Conservation (phyloP, 2,113 vertebrate genomes). For the Cynoglossus semilaevis region DNA sequence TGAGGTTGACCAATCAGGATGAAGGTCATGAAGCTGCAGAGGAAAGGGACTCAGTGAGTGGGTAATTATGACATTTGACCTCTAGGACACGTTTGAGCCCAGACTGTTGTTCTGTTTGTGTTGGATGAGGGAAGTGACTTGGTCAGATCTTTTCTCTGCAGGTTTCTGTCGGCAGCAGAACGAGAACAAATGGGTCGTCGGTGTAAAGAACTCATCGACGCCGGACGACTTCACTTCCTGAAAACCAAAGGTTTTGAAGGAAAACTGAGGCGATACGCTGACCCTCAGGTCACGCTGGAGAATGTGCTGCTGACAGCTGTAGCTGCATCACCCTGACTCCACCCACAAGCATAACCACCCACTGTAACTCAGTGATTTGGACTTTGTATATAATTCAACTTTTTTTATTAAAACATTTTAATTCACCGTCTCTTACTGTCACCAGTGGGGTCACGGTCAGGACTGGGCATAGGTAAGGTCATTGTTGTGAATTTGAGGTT, state of each 20-base stretch:
- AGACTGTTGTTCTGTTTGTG: too few species aligned
- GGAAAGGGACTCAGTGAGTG: conserved; percentile 51
- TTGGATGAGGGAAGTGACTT: too few species aligned
- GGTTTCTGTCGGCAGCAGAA: conserved; percentile 78
- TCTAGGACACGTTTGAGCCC: too few species aligned
- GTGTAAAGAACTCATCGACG: conserved; percentile 89
- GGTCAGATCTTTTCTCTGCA: conserved; percentile 39
- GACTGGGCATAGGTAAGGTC: too few species aligned
- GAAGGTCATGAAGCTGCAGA: conserved; percentile 70
- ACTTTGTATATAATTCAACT: neutral
- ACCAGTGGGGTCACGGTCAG: neutral
- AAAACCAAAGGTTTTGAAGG: conserved; percentile 76
- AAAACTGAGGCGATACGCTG: conserved; percentile 78
- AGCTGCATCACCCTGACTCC: conserved; percentile 19
- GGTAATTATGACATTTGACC: conserved; percentile 65
- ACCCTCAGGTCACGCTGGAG: conserved; percentile 84
- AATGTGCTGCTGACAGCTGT: conserved; percentile 91
- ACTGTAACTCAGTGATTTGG: neutral
- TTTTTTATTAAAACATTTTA: conserved; percentile 19
- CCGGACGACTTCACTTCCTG: conserved; percentile 85
- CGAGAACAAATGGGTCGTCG: conserved; percentile 82
- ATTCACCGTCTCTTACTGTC: neutral
- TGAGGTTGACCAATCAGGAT: conserved; percentile 46
- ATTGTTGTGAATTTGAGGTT: too few species aligned
- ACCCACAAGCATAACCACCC: too few species aligned